A percentile compares a stretch with the other conserved stretches of the same genome.
Evolutionary conservation across 2,888 invertebrate species (phyloP).

Genomic region (Rhabditoides inermis): DNA sequence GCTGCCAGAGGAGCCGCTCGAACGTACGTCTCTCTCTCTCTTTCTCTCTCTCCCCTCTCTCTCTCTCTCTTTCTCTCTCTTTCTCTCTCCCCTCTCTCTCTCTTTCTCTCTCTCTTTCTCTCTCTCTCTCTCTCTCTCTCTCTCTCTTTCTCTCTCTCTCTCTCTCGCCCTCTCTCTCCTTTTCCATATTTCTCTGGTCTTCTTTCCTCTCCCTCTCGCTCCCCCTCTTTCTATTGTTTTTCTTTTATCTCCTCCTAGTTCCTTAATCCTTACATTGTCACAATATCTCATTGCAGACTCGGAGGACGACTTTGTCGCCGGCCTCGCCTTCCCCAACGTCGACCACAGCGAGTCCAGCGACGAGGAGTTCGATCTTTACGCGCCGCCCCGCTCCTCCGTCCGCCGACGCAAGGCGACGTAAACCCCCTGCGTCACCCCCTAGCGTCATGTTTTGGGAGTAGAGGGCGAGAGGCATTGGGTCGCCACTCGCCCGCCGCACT

Average conservation of each 20-base stretch:
- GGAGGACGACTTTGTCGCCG: slow-evolving; percentile 30
- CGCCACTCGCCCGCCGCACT: too few species aligned
- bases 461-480: too few species aligned
- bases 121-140: neutral
- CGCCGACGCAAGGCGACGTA: too few species aligned
- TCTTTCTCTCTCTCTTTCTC: neutral
- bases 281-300: slow-evolving; percentile 22
- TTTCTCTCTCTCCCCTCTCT: neutral
- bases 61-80: neutral
- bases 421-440: too few species aligned
- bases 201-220: neutral
- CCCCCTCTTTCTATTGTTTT: neutral
- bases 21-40: slow-evolving; percentile 7
- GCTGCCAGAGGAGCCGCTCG: slow-evolving; percentile 13
- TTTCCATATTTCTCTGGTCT: too few species aligned
- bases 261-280: neutral
- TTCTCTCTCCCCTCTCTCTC: neutral
- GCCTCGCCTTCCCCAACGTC: slow-evolving; percentile 28
- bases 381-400: too few species aligned
- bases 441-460: too few species aligned
- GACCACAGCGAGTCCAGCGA: slow-evolving; percentile 42
- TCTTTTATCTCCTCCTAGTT: neutral
- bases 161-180: too few species aligned
- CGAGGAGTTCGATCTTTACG: slow-evolving; percentile 40
- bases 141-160: neutral